Evolutionary conservation across 23 tunicate genomes (phyloP).

Genomic region (Diplosoma virens): DNA sequence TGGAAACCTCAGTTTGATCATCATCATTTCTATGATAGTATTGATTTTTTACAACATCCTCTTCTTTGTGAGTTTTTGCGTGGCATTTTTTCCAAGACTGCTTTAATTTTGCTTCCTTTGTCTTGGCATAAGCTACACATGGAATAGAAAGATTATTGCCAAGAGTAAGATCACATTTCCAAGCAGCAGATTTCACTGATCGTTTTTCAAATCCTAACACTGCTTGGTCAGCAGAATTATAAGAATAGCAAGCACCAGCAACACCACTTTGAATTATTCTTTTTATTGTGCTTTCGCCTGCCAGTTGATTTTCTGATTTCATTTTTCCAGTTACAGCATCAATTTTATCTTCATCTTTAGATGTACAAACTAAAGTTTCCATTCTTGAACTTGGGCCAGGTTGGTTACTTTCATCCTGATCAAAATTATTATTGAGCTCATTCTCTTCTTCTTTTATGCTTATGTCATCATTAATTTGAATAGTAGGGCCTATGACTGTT

Average conservation of each 20-base stretch:
- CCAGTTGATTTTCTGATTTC: slow-evolving; percentile 44
- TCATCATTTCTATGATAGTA: slow-evolving; percentile 48
- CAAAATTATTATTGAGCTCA: too few relatives aligned
- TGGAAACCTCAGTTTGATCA: slow-evolving; percentile 54
- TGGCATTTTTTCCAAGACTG: slow-evolving; percentile 85
- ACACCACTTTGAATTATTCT: slow-evolving; percentile 35
- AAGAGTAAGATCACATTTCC: slow-evolving; percentile 71
- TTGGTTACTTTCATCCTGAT: background rate
- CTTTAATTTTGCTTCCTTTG: slow-evolving; percentile 71
- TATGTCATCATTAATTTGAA: background rate
- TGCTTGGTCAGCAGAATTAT: slow-evolving; percentile 52
- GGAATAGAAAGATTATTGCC: slow-evolving; percentile 61
- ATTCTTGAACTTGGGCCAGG: background rate
- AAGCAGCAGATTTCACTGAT: slow-evolving; percentile 56
- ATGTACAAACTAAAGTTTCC: background rate
- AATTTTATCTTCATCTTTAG: background rate
- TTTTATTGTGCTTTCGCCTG: slow-evolving; percentile 36
- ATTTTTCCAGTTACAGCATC: slow-evolving; percentile 26
- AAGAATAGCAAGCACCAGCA: slow-evolving; percentile 59
- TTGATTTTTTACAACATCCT: slow-evolving; percentile 48
- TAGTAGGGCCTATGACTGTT: slow-evolving; percentile 38
- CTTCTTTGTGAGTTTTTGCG: slow-evolving; percentile 64
- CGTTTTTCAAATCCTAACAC: slow-evolving; percentile 73
- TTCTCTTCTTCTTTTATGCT: too few relatives aligned
- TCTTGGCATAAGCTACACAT: slow-evolving; percentile 79